Conservation (phyloP, 2,113 vertebrate species). For the Clarias magur region DNA sequence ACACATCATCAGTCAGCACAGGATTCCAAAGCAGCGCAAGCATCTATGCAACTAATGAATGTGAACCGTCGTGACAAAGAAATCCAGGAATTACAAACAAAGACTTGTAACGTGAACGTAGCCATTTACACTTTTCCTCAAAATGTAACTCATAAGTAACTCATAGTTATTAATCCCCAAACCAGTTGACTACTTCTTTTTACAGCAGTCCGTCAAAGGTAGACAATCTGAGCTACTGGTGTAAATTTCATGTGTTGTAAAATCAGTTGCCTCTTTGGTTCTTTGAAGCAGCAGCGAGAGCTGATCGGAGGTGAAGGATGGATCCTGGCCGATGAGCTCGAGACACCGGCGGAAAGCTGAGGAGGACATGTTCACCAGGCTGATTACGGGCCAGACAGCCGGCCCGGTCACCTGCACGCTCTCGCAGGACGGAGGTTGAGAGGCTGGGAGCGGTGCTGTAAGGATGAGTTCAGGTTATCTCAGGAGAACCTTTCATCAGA, state of each 20-base stretch:
- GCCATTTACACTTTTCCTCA: neutral
- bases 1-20: no score
- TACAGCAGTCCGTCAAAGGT: neutral
- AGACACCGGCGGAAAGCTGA: constrained; percentile 72
- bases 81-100: no score
- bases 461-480: constrained; percentile 35
- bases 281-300: constrained; percentile 64
- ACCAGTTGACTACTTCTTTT: neutral
- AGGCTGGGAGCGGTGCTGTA: neutral
- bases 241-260: neutral
- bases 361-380: constrained; percentile 68
- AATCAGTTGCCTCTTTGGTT: constrained; percentile 68
- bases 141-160: neutral
- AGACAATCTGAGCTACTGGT: neutral
- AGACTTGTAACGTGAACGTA: no score
- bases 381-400: constrained; percentile 69
- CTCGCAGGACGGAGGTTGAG: constrained; percentile 62
- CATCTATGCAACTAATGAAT: no score
- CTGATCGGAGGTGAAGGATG: constrained; percentile 64
- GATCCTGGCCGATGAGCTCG: constrained; percentile 74
- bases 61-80: no score
- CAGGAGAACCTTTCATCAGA: neutral
- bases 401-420: constrained; percentile 66
- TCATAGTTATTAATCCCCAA: neutral
- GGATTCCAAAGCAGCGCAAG: no score